Evolutionary conservation across 2,888 invertebrate genomes (phyloP), one percentile per base, ranked within the genome.

Genomic region (Seira ritae): DNA sequence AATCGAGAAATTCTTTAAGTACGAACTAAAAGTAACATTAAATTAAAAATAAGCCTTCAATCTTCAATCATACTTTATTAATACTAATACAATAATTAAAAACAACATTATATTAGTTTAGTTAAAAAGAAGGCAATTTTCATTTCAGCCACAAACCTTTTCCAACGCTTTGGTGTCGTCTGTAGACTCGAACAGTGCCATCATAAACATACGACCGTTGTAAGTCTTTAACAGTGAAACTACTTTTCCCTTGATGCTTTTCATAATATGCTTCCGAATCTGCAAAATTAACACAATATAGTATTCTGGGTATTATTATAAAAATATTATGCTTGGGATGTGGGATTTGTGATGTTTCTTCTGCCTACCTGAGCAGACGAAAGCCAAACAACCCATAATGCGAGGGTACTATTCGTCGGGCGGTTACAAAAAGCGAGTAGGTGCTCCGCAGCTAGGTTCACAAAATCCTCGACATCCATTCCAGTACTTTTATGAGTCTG

Each of bases 191-290:
- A 80, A 65, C 0, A 80, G 31, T 8, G 74, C 80, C 70, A 80
- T 80, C 55, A 75, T 50, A 46, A 80, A 80, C 74, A 80, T 74
- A 4, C 80, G 74, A 12, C 80, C 80, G n/a, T 80, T 74, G 37
- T 74, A 65, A 0, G 69, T 74, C 46, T 74, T 68, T 1, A 70
- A 42, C 12, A 80, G 62, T 10, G 42, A 50, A 19, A 62, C 50
- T 23, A 80, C 46, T 50, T 80, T 80, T 23, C 74, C 80, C 65
- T 80, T 80, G 0, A 80, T 17, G 19, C 20, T 31, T 19, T 80
- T 80, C 74, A 80, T 80, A 10, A 80, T 80, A 15, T 69, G 69
- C 50, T 80, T 80, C 20, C 80, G 31, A 19, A 65, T 75, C 80
- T 80, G 55, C 10, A 31, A 19, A 19, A 65, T 31, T 31, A 31